A percentile compares a stretch with the other conserved stretches of the same genome.
phyloP scores from a whole-genome alignment of 2,113 vertebrate species.

The Lophotis ruficrista region DNA sequence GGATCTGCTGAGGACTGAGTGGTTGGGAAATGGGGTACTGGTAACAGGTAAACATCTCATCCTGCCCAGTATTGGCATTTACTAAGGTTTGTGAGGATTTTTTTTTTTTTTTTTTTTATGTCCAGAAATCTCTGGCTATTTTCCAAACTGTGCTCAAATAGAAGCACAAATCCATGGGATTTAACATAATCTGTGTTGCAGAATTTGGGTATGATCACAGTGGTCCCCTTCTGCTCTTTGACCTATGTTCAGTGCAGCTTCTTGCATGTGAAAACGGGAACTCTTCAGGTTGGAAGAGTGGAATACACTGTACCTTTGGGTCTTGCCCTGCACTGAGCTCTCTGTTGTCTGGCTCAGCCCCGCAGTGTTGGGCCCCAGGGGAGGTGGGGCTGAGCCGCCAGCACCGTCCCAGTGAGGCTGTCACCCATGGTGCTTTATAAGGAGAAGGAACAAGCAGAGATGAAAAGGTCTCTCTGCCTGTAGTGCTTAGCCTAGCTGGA shows the following conservation, averaged over 20 bases:
- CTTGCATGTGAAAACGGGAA: neutral
- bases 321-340: neutral
- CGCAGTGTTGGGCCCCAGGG: neutral
- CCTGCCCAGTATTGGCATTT: neutral
- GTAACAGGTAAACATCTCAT: neutral
- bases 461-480: neutral
- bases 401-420: neutral
- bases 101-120: neutral
- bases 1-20: neutral
- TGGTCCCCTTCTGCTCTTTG: neutral
- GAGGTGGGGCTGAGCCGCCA: rapidly evolving
- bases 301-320: neutral
- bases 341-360: too few relatives aligned
- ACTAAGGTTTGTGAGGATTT: neutral
- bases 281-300: neutral
- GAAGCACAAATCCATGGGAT: neutral
- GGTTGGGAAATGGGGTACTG: neutral
- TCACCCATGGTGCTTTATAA: neutral
- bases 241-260: neutral
- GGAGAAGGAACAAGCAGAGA: neutral
- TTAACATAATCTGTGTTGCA: neutral
- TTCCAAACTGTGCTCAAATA: neutral
- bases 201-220: neutral
- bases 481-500: neutral
- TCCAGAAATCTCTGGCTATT: neutral